Conservation (phyloP, 2,888 invertebrate genomes). For the Endotricha flammealis region DNA sequence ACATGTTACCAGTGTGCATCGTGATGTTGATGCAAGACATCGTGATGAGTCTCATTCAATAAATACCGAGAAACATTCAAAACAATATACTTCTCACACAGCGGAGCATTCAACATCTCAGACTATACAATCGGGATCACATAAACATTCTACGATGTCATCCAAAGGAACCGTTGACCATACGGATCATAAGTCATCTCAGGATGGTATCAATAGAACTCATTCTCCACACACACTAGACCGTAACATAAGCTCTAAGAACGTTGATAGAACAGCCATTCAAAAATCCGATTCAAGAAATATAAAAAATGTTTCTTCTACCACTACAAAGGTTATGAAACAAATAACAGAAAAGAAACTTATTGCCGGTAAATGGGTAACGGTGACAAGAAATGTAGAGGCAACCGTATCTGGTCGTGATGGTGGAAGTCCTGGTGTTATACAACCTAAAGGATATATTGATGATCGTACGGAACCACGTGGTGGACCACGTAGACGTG, state of each 20-base stretch:
- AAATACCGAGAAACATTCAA: slow-evolving; percentile 35
- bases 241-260: slow-evolving; percentile 37
- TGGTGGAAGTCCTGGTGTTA: slow-evolving; percentile 21
- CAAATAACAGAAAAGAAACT: slow-evolving; percentile 78
- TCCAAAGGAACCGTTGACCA: slow-evolving; percentile 33
- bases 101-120: slow-evolving; percentile 34
- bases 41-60: slow-evolving; percentile 32
- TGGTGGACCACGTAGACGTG: too few relatives aligned
- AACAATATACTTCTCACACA: slow-evolving; percentile 34
- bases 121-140: slow-evolving; percentile 36
- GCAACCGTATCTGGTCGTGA: slow-evolving; percentile 27
- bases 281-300: slow-evolving; percentile 49
- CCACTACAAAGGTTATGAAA: slow-evolving; percentile 75
- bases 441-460: slow-evolving; percentile 19
- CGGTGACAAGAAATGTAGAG: slow-evolving; percentile 80
- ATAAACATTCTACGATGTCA: slow-evolving; percentile 33
- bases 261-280: slow-evolving; percentile 37
- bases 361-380: slow-evolving; percentile 67
- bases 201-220: slow-evolving; percentile 37
- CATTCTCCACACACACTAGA: slow-evolving; percentile 33
- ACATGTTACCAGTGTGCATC: slow-evolving; percentile 32
- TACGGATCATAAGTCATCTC: slow-evolving; percentile 55
- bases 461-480: slow-evolving; percentile 27
- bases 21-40: slow-evolving; percentile 27
- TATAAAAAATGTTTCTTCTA: slow-evolving; percentile 47